These are phyloP conservation scores for Argyrosomus japonicus DNA, from an alignment of 2,113 vertebrate species.

Conservation along the genomic window DNA sequence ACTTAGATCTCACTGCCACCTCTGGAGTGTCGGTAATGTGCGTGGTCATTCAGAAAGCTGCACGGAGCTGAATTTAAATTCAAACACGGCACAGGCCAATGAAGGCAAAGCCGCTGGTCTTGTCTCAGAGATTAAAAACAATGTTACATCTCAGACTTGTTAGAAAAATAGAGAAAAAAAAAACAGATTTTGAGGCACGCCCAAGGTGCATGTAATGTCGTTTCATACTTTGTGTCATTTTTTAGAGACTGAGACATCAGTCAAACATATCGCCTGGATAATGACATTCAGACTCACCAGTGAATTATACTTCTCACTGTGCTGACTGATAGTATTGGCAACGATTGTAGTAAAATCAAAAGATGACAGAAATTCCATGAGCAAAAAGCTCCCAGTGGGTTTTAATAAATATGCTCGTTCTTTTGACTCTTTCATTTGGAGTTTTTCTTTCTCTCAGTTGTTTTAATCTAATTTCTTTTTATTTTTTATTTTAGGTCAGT, in stretches of 20 bases:
- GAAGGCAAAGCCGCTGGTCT: not conserved
- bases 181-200: not conserved
- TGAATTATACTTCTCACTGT: not conserved
- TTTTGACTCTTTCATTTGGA: not conserved
- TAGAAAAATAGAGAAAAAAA: not conserved
- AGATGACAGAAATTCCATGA: not conserved
- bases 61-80: not conserved
- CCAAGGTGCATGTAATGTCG: not conserved
- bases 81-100: not conserved
- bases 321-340: not conserved
- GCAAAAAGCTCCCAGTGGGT: not conserved
- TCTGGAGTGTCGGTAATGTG: not conserved
- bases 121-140: not conserved
- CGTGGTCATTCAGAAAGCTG: not conserved
- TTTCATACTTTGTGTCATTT: not conserved
- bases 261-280: not conserved
- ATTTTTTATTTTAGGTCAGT: not conserved
- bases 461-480: not conserved
- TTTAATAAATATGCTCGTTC: not conserved
- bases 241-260: not conserved
- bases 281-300: not conserved
- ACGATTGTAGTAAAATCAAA: not conserved
- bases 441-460: not conserved
- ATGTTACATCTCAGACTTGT: not conserved
- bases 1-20: conserved; percentile 16